Evolutionary conservation across 2,888 invertebrate species (phyloP).

Genomic region (Hirtodrosophila confusa): DNA sequence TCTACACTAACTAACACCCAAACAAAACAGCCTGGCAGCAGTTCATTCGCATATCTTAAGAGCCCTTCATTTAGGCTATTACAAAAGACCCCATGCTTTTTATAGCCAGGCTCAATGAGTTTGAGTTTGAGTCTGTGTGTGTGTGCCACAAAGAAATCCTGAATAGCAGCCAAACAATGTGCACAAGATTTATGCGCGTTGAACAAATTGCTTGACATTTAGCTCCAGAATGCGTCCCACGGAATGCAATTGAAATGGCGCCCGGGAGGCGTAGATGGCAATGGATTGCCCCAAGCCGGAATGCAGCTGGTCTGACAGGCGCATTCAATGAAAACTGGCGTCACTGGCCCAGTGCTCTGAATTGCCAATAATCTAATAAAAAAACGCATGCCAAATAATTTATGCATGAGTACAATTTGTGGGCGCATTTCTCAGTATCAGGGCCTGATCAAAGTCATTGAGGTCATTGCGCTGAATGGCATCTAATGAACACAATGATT

Average conservation of each 20-base stretch:
- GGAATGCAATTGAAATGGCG: slow-evolving; percentile 43
- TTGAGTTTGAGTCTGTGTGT: slow-evolving; percentile 35
- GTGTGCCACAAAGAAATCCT: slow-evolving; percentile 31
- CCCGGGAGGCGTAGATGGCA: background rate
- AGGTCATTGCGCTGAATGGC: slow-evolving; percentile 38
- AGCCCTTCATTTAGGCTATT: slow-evolving; percentile 54
- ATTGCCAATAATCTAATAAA: slow-evolving; percentile 44
- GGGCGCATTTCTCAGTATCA: background rate
- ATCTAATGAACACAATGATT: slow-evolving; percentile 36
- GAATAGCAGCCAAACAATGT: slow-evolving; percentile 55
- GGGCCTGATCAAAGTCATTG: slow-evolving; percentile 3
- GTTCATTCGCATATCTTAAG: slow-evolving; percentile 65
- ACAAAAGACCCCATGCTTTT: slow-evolving; percentile 28
- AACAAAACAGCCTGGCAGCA: slow-evolving; percentile 38
- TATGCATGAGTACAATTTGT: slow-evolving; percentile 5
- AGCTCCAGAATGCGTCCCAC: slow-evolving; percentile 41
- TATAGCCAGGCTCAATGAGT: slow-evolving; percentile 1
- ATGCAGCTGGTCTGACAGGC: slow-evolving; percentile 25
- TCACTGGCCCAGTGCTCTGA: slow-evolving; percentile 4
- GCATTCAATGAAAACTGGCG: slow-evolving; percentile 25
- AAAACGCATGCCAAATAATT: slow-evolving; percentile 16
- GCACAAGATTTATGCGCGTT: slow-evolving; percentile 64
- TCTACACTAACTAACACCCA: slow-evolving; percentile 53
- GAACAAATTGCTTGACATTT: slow-evolving; percentile 70
- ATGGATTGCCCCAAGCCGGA: slow-evolving; percentile 31